Conservation (phyloP, 2,888 invertebrate species). For the Acrobasis repandana region DNA sequence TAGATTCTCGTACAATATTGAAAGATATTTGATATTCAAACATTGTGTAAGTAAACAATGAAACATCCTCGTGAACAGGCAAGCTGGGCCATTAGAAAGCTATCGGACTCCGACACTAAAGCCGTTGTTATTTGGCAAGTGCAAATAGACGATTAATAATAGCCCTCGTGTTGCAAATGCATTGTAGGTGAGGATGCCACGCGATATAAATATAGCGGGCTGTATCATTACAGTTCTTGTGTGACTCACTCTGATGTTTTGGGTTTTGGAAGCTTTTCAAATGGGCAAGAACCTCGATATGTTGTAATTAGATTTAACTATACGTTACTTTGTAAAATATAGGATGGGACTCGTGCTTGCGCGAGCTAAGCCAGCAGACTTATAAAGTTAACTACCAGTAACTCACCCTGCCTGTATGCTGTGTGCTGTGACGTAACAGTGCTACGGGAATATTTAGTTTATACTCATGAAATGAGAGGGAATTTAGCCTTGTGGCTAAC, state of each 20-base stretch:
- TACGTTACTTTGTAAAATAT: background rate
- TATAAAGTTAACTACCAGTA: too few species aligned
- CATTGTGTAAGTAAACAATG: background rate
- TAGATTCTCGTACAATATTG: too few species aligned
- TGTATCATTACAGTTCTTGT: conserved; percentile 45
- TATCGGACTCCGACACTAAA: background rate
- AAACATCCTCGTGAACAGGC: background rate
- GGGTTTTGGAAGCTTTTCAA: conserved; percentile 30
- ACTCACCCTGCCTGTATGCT: too few species aligned
- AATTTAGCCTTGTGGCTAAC: too few species aligned
- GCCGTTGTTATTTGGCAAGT: conserved; percentile 28
- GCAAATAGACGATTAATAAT: conserved; percentile 47
- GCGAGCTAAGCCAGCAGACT: too few species aligned
- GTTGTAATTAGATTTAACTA: conserved; percentile 21
- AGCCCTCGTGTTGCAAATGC: conserved; percentile 60
- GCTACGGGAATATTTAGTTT: too few species aligned
- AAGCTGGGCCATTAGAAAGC: background rate
- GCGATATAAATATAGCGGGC: conserved; percentile 50
- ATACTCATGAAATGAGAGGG: too few species aligned
- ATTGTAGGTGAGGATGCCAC: conserved; percentile 63
- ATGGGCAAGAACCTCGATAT: conserved; percentile 21
- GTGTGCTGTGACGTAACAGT: too few species aligned
- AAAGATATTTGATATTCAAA: too few species aligned
- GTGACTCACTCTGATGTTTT: conserved; percentile 45
- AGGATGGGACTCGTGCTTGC: background rate